Conservation (phyloP, 2,797 vertebrate species). For the Neosalanx taihuensis region DNA sequence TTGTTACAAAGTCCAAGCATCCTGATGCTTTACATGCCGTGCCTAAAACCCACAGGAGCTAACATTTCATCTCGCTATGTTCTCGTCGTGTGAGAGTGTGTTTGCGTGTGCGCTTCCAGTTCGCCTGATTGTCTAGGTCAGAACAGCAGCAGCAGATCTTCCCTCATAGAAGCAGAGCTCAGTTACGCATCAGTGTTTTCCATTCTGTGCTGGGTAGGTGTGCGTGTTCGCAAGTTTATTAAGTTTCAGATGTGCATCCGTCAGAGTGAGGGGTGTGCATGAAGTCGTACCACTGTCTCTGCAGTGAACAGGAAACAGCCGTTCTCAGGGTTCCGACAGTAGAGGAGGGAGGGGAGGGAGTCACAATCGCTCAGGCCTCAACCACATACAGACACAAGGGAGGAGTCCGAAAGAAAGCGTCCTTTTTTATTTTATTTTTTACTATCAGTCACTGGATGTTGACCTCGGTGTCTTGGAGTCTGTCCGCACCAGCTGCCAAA, state of each 20-base stretch:
- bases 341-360: slow-evolving; percentile 40
- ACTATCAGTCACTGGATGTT: slow-evolving; percentile 84
- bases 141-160: slow-evolving; percentile 37
- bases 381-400: slow-evolving; percentile 51
- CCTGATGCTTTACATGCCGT: slow-evolving; percentile 43
- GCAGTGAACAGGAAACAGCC: slow-evolving; percentile 64
- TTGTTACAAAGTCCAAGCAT: slow-evolving; percentile 28
- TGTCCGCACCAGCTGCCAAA: slow-evolving; percentile 93
- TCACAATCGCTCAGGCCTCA: slow-evolving; percentile 70
- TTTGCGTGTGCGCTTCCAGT: slow-evolving; percentile 22
- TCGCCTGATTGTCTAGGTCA: slow-evolving; percentile 23
- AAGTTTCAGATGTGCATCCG: slow-evolving; percentile 39
- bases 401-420: slow-evolving; percentile 34
- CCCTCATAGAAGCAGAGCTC: slow-evolving; percentile 37
- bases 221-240: slow-evolving; percentile 35
- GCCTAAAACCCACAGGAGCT: slow-evolving; percentile 51
- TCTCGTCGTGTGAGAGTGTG: slow-evolving; percentile 20
- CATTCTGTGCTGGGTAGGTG: slow-evolving; percentile 30
- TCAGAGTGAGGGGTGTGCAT: slow-evolving; percentile 31
- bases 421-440: background rate
- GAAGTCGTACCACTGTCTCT: slow-evolving; percentile 48
- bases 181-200: slow-evolving; percentile 36
- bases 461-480: slow-evolving; percentile 82
- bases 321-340: slow-evolving; percentile 74
- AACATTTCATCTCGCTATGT: slow-evolving; percentile 30